Percentiles rank a stretch among this genome's conserved stretches.
These are phyloP conservation scores for Troilus luridus DNA, from an alignment of 2,888 invertebrate species.

Conservation along the genomic window DNA sequence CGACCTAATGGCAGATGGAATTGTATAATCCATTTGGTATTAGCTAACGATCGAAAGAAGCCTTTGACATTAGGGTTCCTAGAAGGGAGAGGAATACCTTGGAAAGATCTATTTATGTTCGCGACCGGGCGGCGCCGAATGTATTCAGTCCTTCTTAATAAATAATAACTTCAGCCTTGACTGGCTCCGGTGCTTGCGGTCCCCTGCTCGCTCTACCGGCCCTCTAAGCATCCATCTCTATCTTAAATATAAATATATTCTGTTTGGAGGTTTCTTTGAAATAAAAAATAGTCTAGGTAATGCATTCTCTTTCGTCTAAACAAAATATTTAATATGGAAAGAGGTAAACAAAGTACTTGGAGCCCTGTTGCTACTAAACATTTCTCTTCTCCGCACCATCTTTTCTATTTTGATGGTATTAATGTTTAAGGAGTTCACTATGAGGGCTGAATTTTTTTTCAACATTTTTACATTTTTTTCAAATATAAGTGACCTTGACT, in stretches of 20 bases:
- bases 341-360: neutral
- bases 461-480: no score
- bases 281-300: neutral
- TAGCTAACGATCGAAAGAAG: slow-evolving; percentile 1
- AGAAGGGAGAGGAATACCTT: neutral
- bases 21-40: slow-evolving; percentile 1
- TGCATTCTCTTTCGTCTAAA: neutral
- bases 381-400: no score
- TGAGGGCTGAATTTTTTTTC: no score
- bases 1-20: neutral
- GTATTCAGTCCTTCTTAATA: slow-evolving; percentile 12
- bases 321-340: neutral
- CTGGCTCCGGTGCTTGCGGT: neutral
- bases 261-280: neutral
- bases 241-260: slow-evolving; percentile 31
- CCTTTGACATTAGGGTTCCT: slow-evolving; percentile 20
- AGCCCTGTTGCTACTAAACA: no score
- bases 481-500: no score
- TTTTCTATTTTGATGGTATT: no score
- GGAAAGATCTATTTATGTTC: slow-evolving; percentile 13
- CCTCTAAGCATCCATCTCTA: neutral
- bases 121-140: neutral
- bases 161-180: slow-evolving; percentile 1
- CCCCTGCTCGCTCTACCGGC: neutral
- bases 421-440: no score